Evolutionary conservation across 2,797 vertebrate genomes (phyloP), one percentile per base, ranked within the genome.

Genomic region (Falco naumanni): DNA sequence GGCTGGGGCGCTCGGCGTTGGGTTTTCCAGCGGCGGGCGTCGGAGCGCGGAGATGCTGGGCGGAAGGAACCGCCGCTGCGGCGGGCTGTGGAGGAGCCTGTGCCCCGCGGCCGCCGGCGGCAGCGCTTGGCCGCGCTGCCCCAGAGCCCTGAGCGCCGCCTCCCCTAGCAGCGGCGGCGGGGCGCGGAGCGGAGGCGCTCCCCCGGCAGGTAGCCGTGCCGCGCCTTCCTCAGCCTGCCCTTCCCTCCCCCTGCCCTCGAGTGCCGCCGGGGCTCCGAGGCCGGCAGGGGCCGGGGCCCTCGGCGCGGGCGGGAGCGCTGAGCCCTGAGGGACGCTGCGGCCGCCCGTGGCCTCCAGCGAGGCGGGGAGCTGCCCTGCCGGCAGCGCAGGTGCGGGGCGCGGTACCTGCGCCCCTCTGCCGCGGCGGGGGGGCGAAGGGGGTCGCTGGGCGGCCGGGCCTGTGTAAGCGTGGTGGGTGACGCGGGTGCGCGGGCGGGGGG

Each of bases 131-230:
- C n/a, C 45, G 63, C 15, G 21, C n/a, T 13, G 61, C 29, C 25
- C 33, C 39, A 10, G 64, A 48, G 57, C 65, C 11, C 37, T 15
- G 70, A 48, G 79, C 19, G 7, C 43, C 39, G 33, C 45, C n/a
- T 79, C 19, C 9, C 6, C 16, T 9, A 15, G 50, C 51, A 19
- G 21, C 33, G 53, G 74, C 41, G 66, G 78, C 8, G 71, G 83
- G 85, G 79, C 63, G 75, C 39, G 75, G 54, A 68, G 71, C 21
- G 54, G 41, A 37, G 89, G 71, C 12, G 56, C 56, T 77, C 2
- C 61, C 26, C 77, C n/a, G 71, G 91, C 92, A 96, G 96, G 96
- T 96, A 96, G 82, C 89, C 6, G 79, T 48, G 64, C 64, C 47
- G 64, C 24, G 60, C 57, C 39, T 37, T 54, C 8, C 28, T 51